These are phyloP conservation scores for Thymelicus sylvestris DNA, from an alignment of 2,888 invertebrate species.

Conservation along the genomic window DNA sequence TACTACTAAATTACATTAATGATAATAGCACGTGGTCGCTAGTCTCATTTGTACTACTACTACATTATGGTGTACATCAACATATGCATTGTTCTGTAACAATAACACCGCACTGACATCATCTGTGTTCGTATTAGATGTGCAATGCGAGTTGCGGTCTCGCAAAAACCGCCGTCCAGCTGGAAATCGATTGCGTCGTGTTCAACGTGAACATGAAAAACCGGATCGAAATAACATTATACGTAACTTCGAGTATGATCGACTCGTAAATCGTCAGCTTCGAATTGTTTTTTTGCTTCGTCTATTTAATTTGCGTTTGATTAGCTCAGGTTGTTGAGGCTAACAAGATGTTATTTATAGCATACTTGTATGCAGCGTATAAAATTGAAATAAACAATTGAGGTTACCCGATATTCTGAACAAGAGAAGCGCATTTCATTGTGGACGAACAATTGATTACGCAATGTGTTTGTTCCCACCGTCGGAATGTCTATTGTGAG, in stretches of 20 bases:
- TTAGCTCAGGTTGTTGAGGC: too few species aligned
- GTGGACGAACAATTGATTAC: slow-evolving; percentile 11
- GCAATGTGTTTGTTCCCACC: slow-evolving; percentile 12
- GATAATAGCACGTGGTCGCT: neutral
- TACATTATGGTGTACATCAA: neutral
- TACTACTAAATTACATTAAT: neutral
- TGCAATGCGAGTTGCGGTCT: slow-evolving; percentile 18
- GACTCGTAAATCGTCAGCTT: neutral
- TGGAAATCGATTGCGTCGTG: slow-evolving; percentile 11
- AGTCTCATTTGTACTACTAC: neutral
- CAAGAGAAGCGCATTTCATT: slow-evolving; percentile 9
- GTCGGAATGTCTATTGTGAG: slow-evolving; percentile 22
- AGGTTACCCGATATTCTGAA: neutral
- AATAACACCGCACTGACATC: slow-evolving; percentile 17
- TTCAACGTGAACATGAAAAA: slow-evolving; percentile 2
- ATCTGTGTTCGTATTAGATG: slow-evolving; percentile 23
- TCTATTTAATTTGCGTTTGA: neutral
- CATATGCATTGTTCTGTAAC: slow-evolving; percentile 13
- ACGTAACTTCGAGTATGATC: neutral
- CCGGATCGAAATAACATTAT: neutral
- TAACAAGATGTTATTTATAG: neutral
- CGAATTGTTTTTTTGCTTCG: neutral
- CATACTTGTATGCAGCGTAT: neutral
- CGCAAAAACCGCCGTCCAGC: slow-evolving; percentile 9
- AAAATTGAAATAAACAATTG: neutral